These are phyloP conservation scores for Drosophila meridiana DNA, from an alignment of 2,888 invertebrate species.

Conservation along the genomic window DNA sequence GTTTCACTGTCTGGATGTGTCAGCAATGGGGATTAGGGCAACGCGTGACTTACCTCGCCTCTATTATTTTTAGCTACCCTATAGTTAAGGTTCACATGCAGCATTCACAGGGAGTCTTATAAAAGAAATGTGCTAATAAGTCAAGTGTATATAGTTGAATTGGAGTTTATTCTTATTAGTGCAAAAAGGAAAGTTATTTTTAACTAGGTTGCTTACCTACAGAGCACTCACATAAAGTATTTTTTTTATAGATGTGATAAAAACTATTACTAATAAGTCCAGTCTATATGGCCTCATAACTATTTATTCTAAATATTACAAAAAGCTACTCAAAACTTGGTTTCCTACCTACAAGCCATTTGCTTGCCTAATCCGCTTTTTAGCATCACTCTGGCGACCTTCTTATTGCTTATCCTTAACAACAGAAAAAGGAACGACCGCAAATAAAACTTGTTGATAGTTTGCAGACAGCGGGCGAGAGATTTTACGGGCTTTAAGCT, in stretches of 20 bases:
- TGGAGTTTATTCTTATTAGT: neutral
- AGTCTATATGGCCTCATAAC: neutral
- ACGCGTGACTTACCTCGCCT: slow-evolving; percentile 63
- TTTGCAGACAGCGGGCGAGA: slow-evolving; percentile 31
- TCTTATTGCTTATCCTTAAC: neutral
- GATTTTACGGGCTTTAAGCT: slow-evolving; percentile 37
- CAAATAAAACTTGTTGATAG: slow-evolving; percentile 69
- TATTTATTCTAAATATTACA: neutral
- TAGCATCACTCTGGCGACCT: slow-evolving; percentile 1
- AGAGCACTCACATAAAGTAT: neutral
- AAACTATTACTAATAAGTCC: neutral
- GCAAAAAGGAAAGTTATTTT: neutral
- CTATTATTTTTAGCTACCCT: slow-evolving; percentile 17
- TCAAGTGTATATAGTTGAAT: neutral
- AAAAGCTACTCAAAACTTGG: neutral
- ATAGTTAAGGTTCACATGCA: neutral
- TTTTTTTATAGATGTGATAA: neutral
- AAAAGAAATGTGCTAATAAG: neutral
- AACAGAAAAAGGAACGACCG: slow-evolving; percentile 8
- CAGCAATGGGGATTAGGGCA: slow-evolving; percentile 52
- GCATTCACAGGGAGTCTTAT: neutral
- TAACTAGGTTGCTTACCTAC: neutral
- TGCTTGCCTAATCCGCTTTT: neutral
- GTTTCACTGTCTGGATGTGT: slow-evolving; percentile 56
- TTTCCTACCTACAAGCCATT: slow-evolving; percentile 1